A percentile compares a stretch with the other conserved stretches of the same genome.
Conservation (phyloP, 2,888 invertebrate genomes). For the Melipona beecheii region DNA sequence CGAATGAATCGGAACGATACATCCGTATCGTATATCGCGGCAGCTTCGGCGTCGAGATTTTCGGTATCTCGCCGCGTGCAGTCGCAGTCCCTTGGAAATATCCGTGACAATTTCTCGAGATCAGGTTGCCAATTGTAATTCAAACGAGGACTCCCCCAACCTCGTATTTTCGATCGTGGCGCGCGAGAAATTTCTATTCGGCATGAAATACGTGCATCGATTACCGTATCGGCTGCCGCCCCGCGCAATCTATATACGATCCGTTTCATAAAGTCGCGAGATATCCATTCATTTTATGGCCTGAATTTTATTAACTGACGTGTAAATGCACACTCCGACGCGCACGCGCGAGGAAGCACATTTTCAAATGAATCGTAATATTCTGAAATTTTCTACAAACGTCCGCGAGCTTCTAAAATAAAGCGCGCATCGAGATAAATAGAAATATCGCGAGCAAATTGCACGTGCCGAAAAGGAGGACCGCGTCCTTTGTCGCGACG, state of each 20-base stretch:
- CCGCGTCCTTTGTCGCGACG: conserved; percentile 21
- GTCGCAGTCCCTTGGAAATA: conserved; percentile 2
- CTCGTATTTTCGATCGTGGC: neutral
- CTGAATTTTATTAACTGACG: conserved; percentile 2
- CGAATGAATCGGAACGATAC: conserved; percentile 31
- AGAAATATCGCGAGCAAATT: conserved; percentile 36
- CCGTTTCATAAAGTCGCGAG: neutral
- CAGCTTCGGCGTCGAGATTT: conserved; percentile 3
- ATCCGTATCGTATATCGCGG: neutral
- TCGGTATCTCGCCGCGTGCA: neutral
- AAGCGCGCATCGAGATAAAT: conserved; percentile 25
- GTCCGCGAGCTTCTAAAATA: conserved; percentile 42
- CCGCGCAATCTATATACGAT: neutral
- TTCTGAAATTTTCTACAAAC: conserved; percentile 42
- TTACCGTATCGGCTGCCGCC: neutral
- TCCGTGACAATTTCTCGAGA: conserved; percentile 30
- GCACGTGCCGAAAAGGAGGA: conserved; percentile 9
- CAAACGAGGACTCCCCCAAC: neutral
- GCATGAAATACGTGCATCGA: neutral
- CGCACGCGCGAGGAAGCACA: neutral
- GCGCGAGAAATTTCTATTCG: neutral
- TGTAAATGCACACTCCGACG: neutral
- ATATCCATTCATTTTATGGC: conserved; percentile 19
- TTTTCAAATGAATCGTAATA: conserved; percentile 8
- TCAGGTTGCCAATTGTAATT: conserved; percentile 10